Conservation (phyloP, 1,140 invertebrate species). For the Drosophila lini region DNA sequence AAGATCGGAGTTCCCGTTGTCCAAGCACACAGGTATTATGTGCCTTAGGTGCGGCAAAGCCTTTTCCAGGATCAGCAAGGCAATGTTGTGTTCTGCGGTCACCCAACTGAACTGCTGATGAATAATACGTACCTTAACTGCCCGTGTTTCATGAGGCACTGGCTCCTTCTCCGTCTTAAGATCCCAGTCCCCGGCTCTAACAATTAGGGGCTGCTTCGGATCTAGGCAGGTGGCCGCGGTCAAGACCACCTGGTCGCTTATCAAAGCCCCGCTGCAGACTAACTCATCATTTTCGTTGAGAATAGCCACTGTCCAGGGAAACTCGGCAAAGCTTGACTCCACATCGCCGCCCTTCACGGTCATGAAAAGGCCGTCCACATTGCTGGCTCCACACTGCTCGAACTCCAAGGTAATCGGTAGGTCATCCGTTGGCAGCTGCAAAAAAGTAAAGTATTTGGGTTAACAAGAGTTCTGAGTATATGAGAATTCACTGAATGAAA, state of each 20-base stretch:
- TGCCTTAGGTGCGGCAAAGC: not conserved
- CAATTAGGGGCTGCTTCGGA: not conserved
- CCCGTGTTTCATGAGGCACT: constrained; percentile 13
- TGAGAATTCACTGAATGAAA: too few relatives aligned
- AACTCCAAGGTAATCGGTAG: not conserved
- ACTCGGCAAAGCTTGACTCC: constrained; percentile 7
- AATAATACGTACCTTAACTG: not conserved
- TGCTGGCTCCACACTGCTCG: not conserved
- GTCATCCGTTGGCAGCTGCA: not conserved
- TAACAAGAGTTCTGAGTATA: too few relatives aligned
- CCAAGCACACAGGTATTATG: not conserved
- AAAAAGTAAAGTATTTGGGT: too few relatives aligned
- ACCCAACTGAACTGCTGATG: not conserved
- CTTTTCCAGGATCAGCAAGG: not conserved
- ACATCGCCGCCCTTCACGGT: not conserved
- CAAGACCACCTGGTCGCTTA: constrained; percentile 10
- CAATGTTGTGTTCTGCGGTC: not conserved
- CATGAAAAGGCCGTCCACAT: constrained; percentile 5
- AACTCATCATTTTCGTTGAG: not conserved
- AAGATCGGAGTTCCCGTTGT: not conserved
- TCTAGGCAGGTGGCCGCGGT: not conserved
- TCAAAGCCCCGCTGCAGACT: not conserved
- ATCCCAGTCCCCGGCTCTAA: constrained; percentile 48
- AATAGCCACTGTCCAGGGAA: constrained; percentile 7
- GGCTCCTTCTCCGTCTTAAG: not conserved